A percentile compares a stretch with the other conserved stretches of the same genome.
Evolutionary conservation across 2,888 invertebrate genomes (phyloP).

Genomic region (Drosophila trichaetosa): DNA sequence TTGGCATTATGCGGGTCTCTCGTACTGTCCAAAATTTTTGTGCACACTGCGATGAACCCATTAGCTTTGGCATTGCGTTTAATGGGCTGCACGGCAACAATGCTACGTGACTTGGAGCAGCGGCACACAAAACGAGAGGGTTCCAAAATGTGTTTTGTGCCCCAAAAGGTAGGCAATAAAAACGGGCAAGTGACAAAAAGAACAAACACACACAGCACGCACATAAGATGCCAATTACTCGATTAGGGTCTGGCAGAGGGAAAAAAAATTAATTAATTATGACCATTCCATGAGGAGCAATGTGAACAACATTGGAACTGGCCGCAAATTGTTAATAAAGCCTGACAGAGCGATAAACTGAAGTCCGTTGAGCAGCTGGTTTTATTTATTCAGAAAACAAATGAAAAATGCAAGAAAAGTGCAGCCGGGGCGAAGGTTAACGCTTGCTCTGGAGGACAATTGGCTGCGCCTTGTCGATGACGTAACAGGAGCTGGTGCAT

Average conservation of each 20-base stretch:
- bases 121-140: neutral
- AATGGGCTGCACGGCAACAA: conserved; percentile 28
- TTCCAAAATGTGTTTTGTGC: conserved; percentile 12
- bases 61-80: conserved; percentile 47
- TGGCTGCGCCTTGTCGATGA: conserved; percentile 56
- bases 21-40: conserved; percentile 32
- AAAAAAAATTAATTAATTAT: conserved; percentile 49
- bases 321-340: neutral
- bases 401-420: conserved; percentile 4
- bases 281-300: conserved; percentile 10
- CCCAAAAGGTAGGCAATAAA: conserved; percentile 44
- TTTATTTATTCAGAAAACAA: conserved; percentile 65
- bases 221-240: conserved; percentile 40
- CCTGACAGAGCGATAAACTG: neutral
- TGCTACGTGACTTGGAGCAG: conserved; percentile 37
- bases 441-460: conserved; percentile 63
- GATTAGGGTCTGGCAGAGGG: conserved; percentile 26
- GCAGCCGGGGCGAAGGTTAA: conserved; percentile 70
- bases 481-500: conserved; percentile 57
- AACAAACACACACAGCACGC: conserved; percentile 21
- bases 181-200: conserved; percentile 25
- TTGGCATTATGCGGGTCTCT: conserved; percentile 37
- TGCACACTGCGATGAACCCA: conserved; percentile 44
- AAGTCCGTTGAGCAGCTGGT: neutral
- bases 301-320: conserved; percentile 2